Evolutionary conservation across 2,888 invertebrate genomes (phyloP).

Genomic region (Catocala fraxini): DNA sequence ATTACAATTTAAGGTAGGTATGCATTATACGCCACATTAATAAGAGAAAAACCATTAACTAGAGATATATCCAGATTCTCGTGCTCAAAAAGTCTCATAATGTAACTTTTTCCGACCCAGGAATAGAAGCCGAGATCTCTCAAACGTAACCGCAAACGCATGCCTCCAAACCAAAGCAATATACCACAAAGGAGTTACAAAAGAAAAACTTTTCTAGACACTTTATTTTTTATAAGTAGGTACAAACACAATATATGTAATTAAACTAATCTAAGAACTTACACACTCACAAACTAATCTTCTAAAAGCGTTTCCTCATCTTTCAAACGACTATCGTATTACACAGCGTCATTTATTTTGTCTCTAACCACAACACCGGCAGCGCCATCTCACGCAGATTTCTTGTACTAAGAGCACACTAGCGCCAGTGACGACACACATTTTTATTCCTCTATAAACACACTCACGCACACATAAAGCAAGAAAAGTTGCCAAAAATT

Average conservation of each 20-base stretch:
- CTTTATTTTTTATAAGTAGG: background rate
- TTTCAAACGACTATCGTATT: conserved; percentile 64
- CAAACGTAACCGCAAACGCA: no score
- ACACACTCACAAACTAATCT: conserved; percentile 55
- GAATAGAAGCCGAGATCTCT: no score
- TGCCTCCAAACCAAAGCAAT: no score
- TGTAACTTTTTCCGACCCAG: no score
- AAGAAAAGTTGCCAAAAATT: conserved; percentile 77
- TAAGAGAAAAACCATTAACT: no score
- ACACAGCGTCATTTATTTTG: conserved; percentile 50
- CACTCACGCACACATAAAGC: conserved; percentile 66
- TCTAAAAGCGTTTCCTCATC: conserved; percentile 70
- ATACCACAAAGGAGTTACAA: no score
- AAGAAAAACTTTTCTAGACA: no score
- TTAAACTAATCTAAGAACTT: conserved; percentile 52
- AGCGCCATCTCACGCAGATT: conserved; percentile 73
- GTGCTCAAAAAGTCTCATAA: no score
- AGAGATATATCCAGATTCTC: no score
- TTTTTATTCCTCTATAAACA: conserved; percentile 64
- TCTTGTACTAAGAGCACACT: conserved; percentile 67
- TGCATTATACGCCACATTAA: no score
- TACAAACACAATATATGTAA: conserved; percentile 33
- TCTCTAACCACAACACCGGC: conserved; percentile 61
- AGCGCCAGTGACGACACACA: conserved; percentile 74
- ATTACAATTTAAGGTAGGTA: no score